These are phyloP conservation scores for Mesodorylaimus sp. DNA, from an alignment of 2,888 invertebrate genomes.

Conservation along the genomic window DNA sequence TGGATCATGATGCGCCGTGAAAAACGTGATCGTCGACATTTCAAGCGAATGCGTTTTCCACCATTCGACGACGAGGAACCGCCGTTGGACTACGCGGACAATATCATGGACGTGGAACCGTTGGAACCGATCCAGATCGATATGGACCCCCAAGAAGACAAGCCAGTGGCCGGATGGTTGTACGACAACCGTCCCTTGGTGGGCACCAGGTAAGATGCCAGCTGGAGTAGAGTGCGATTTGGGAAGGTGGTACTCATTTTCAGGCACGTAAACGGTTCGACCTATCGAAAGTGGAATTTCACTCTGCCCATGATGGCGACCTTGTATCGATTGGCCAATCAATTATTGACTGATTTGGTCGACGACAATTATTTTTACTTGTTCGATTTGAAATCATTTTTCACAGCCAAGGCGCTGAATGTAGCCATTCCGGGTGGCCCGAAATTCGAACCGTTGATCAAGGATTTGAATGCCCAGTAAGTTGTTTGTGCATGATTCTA, in stretches of 20 bases:
- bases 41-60: constrained; percentile 97
- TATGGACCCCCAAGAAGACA: constrained; percentile 68
- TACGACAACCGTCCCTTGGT: constrained; percentile 92
- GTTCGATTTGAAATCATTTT: constrained; percentile 97
- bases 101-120: constrained; percentile 94
- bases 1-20: constrained; percentile 99
- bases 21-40: constrained; percentile 91
- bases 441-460: constrained; percentile 95
- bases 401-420: constrained; percentile 95
- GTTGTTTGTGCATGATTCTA: neutral
- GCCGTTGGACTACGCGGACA: constrained; percentile 95
- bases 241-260: constrained; percentile 8
- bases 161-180: constrained; percentile 69
- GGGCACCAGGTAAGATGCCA: constrained; percentile 53
- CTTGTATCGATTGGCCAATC: constrained; percentile 87
- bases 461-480: constrained; percentile 45
- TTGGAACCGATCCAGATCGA: constrained; percentile 89
- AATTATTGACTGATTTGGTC: constrained; percentile 84
- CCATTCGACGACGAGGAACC: constrained; percentile 99
- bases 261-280: constrained; percentile 78
- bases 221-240: neutral
- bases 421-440: constrained; percentile 99
- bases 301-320: constrained; percentile 92
- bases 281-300: constrained; percentile 89
- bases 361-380: constrained; percentile 97